phyloP scores from a whole-genome alignment of 2,888 invertebrate genomes.

The Tetragnatha montana region DNA sequence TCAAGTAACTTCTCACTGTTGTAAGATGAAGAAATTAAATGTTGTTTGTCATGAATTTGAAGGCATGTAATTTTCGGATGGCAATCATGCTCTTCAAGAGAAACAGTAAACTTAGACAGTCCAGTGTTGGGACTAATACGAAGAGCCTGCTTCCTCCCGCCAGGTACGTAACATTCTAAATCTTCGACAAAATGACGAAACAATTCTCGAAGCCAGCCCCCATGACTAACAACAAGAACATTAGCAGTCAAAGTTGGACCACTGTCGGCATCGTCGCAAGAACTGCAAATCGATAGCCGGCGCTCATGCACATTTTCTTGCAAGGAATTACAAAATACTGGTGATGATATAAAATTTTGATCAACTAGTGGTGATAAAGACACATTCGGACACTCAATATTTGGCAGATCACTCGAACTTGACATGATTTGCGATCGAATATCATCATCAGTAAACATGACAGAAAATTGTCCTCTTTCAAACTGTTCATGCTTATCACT shows the following conservation, averaged over 20 bases:
- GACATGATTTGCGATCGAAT: slow-evolving; percentile 66
- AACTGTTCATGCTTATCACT: slow-evolving; percentile 35
- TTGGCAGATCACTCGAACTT: slow-evolving; percentile 54
- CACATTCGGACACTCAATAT: slow-evolving; percentile 75
- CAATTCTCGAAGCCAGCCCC: slow-evolving; percentile 76
- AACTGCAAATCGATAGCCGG: slow-evolving; percentile 72
- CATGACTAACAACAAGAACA: slow-evolving; percentile 76
- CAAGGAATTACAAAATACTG: slow-evolving; percentile 50
- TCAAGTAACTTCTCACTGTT: slow-evolving; percentile 36
- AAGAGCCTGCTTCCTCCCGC: slow-evolving; percentile 74
- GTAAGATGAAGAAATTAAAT: slow-evolving; percentile 70
- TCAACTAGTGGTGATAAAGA: slow-evolving; percentile 74
- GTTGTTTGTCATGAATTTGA: slow-evolving; percentile 75
- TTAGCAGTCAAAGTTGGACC: slow-evolving; percentile 74
- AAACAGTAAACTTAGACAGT: slow-evolving; percentile 75
- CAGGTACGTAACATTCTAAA: slow-evolving; percentile 74
- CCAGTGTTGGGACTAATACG: slow-evolving; percentile 76
- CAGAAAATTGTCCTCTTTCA: slow-evolving; percentile 56
- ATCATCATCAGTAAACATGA: slow-evolving; percentile 64
- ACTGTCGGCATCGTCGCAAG: slow-evolving; percentile 71
- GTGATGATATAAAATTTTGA: slow-evolving; percentile 72
- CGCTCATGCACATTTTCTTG: slow-evolving; percentile 73
- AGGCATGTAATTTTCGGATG: slow-evolving; percentile 75
- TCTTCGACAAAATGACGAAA: slow-evolving; percentile 75
- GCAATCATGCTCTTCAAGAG: slow-evolving; percentile 73